phyloP scores from a whole-genome alignment of 2,797 vertebrate species.

The Lophotriccus pileatus region DNA sequence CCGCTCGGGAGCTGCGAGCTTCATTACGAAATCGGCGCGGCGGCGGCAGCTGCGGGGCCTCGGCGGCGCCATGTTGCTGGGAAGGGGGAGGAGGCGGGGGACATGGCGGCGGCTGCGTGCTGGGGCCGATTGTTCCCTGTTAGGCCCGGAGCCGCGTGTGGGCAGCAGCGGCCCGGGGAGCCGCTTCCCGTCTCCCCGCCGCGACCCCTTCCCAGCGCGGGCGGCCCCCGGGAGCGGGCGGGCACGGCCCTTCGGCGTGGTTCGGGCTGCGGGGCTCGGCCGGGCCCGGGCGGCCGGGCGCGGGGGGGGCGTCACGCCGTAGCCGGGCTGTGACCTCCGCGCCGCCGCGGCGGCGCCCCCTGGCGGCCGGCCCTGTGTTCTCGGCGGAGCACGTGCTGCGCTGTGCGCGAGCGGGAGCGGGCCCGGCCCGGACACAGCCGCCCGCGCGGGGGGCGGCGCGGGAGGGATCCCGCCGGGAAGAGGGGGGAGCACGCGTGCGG shows the following conservation, averaged over 20 bases:
- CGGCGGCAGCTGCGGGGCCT: slow-evolving; percentile 39
- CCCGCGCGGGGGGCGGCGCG: rapidly evolving
- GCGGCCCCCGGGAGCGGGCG: background rate
- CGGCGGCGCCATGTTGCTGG: slow-evolving; percentile 73
- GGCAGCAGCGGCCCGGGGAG: slow-evolving; percentile 48
- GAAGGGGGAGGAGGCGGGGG: slow-evolving; percentile 73
- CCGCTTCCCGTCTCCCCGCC: background rate
- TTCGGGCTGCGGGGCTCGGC: background rate
- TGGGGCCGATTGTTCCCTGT: slow-evolving; percentile 76
- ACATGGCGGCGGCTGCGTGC: slow-evolving; percentile 78
- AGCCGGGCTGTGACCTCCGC: slow-evolving; percentile 63
- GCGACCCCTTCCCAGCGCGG: background rate
- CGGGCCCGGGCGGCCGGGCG: slow-evolving; percentile 55
- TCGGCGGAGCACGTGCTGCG: slow-evolving; percentile 37
- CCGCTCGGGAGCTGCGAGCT: background rate
- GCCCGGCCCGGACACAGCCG: background rate
- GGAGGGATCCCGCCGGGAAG: rapidly evolving
- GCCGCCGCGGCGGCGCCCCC: slow-evolving; percentile 50
- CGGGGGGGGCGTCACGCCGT: slow-evolving; percentile 48
- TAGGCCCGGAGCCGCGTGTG: slow-evolving; percentile 71
- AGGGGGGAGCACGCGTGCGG: background rate
- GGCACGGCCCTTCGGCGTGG: background rate
- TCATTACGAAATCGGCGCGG: slow-evolving; percentile 45
- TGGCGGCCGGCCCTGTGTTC: slow-evolving; percentile 34
- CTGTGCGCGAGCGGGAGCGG: background rate